Evolutionary conservation across 2,113 vertebrate genomes (phyloP), one percentile per base, ranked within the genome.

Genomic region (Neodontobutis hainanensis): DNA sequence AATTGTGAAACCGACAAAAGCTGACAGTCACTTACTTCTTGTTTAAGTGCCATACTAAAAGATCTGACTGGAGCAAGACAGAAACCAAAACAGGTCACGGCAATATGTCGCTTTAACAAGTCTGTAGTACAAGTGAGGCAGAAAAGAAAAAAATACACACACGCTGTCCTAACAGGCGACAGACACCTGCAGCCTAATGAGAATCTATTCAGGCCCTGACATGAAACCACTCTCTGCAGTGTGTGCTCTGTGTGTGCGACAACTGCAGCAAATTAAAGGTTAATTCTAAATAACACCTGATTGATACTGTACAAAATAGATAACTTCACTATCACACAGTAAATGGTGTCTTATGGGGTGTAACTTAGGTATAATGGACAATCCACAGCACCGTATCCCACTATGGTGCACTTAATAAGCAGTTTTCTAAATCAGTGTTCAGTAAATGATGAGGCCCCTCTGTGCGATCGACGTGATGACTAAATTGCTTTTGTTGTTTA

Each of bases 81-180:
- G 67, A 69, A 70, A 51, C 61, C 44, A 55, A 69, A 53, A 35
- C 44, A 16, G 66, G 67, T 44, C 75, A 56, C 61, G 76, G 61
- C 70, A 68, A 11, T 57, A 8, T 77, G 40, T 42, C 8, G 8
- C 8, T 80, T 63, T 65, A 77, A 82, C 72, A 78, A 80, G 65
- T 53, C 44, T 46, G 45, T 43, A 49, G 71, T 16, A 5, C 47
- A 65, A 67, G 63, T 35, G 44, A 55, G 73, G 61, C 36, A 11
- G 46, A 60, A 50, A 40, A 6, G n/a, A 64, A 27, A 64, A n/a
- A 63, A 63, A 0, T 5, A 74, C 58, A 6, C n/a, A 32, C 50
- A 62, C 65, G 58, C 42, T 8, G 50, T 63, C 55, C 38, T 6
- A n/a, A 62, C 38, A 63, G 32, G 47, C 38, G 59, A 53, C 61